Conservation (phyloP, 1,140 invertebrate species). For the Pollicipes pollicipes region DNA sequence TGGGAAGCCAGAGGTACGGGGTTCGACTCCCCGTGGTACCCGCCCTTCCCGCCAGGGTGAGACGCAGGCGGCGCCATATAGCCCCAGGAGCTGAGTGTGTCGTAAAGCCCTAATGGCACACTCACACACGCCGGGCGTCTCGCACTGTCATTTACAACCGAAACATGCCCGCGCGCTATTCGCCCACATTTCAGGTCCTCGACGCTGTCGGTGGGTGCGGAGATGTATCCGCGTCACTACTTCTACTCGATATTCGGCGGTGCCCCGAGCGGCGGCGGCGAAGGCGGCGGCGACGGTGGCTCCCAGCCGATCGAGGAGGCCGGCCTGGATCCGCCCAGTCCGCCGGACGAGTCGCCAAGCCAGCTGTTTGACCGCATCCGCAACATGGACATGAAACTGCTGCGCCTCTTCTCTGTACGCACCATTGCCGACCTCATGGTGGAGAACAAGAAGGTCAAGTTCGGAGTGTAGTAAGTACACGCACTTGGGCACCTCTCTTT, state of each 20-base stretch:
- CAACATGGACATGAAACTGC: slow-evolving; percentile 50
- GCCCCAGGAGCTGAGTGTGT: no score
- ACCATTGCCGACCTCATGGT: slow-evolving; percentile 74
- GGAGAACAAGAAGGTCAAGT: slow-evolving; percentile 73
- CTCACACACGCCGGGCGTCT: no score
- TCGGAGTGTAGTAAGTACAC: slow-evolving; percentile 54
- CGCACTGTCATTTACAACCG: not conserved
- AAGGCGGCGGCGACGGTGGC: slow-evolving; percentile 22
- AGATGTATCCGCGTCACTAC: slow-evolving; percentile 3
- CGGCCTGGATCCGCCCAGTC: no score
- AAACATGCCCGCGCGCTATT: not conserved
- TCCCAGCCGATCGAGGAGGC: slow-evolving; percentile 19
- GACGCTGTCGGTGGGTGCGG: slow-evolving; percentile 34
- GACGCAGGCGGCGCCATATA: no score
- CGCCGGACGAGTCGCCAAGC: slow-evolving; percentile 30
- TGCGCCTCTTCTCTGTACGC: slow-evolving; percentile 50
- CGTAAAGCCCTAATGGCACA: no score
- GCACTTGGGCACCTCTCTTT: no score
- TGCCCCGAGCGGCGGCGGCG: slow-evolving; percentile 18
- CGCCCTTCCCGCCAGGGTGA: no score
- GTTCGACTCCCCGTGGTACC: no score
- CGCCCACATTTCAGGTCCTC: slow-evolving; percentile 31
- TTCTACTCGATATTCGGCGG: slow-evolving; percentile 16
- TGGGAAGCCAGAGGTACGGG: no score
- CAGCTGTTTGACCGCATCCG: slow-evolving; percentile 45